Evolutionary conservation across 2,797 vertebrate species (phyloP).

Genomic region (Ataeniobius toweri): DNA sequence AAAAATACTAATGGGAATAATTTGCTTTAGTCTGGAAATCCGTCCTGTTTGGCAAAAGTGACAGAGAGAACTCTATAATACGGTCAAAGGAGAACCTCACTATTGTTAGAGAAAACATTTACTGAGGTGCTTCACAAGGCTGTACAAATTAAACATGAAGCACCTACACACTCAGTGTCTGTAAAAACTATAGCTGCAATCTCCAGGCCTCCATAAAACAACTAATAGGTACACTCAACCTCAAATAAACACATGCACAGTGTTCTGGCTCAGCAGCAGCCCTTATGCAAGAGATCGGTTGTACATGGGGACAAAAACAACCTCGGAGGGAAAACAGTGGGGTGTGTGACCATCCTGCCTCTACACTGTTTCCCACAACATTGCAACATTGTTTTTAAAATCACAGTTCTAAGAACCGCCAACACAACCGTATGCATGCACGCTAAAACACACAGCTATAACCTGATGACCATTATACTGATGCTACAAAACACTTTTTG

Average conservation of each 20-base stretch:
- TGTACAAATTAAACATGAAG: slow-evolving; percentile 27
- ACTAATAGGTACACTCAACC: slow-evolving; percentile 10
- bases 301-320: slow-evolving; percentile 72
- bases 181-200: slow-evolving; percentile 45
- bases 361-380: slow-evolving; percentile 2
- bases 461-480: neutral
- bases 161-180: slow-evolving; percentile 29
- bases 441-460: neutral
- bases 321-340: slow-evolving; percentile 60
- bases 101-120: slow-evolving; percentile 13
- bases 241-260: slow-evolving; percentile 4
- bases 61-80: neutral
- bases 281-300: slow-evolving; percentile 59
- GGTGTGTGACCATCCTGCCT: slow-evolving; percentile 38
- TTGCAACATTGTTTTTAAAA: neutral
- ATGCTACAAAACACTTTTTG: neutral
- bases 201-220: slow-evolving; percentile 12
- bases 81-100: neutral
- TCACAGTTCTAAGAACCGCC: slow-evolving; percentile 47
- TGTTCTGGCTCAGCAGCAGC: slow-evolving; percentile 29
- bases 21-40: neutral
- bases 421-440: slow-evolving; percentile 3
- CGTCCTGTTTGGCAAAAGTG: neutral
- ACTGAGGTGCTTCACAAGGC: slow-evolving; percentile 4
- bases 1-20: neutral